These are phyloP conservation scores for Polyommatus icarus DNA, from an alignment of 2,888 invertebrate species.

Conservation along the genomic window DNA sequence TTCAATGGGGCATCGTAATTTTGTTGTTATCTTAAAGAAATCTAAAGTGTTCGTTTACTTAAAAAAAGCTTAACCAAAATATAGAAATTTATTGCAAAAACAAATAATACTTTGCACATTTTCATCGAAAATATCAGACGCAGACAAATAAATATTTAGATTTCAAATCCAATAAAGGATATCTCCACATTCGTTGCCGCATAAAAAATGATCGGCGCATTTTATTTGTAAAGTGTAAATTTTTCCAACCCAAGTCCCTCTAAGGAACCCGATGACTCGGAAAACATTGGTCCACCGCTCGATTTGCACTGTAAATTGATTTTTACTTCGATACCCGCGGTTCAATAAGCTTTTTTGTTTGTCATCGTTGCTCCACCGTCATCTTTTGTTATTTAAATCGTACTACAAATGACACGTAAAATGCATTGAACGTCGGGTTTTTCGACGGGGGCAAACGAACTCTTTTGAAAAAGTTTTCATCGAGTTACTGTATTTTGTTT, in stretches of 20 bases:
- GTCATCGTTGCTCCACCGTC: constrained; percentile 44
- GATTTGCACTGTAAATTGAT: constrained; percentile 78
- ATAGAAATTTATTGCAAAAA: too few species aligned
- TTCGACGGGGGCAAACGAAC: not conserved
- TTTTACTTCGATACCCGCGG: constrained; percentile 60
- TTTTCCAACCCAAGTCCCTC: constrained; percentile 69
- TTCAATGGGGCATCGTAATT: not conserved
- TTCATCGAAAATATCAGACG: not conserved
- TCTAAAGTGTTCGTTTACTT: not conserved
- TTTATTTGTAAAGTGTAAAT: constrained; percentile 46
- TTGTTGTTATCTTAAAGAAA: not conserved
- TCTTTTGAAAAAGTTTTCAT: not conserved
- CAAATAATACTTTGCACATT: not conserved
- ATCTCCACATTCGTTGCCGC: not conserved
- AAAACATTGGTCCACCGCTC: constrained; percentile 74
- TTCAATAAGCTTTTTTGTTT: constrained; percentile 50
- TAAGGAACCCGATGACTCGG: constrained; percentile 70
- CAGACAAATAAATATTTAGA: constrained; percentile 10
- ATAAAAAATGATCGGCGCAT: constrained; percentile 10
- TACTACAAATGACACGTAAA: constrained; percentile 11
- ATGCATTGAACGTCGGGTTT: not conserved
- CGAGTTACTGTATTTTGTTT: not conserved
- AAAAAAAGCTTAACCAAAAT: not conserved
- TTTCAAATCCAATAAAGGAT: not conserved
- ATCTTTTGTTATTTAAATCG: constrained; percentile 26